Evolutionary conservation across 2,888 invertebrate species (phyloP).

Genomic region (Drosophila yooni): DNA sequence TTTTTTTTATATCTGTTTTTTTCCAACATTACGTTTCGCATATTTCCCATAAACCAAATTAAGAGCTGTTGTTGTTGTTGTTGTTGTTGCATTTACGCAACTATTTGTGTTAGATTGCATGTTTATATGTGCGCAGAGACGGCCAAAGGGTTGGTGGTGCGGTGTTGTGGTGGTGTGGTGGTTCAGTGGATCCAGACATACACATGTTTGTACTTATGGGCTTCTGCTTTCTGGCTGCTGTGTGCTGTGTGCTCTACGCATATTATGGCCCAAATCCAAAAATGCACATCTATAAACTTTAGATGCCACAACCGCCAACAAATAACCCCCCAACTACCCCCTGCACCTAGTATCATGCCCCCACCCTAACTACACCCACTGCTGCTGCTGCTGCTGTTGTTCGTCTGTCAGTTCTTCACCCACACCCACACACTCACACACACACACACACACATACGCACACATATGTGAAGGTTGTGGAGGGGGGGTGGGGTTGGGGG

Average conservation of each 20-base stretch:
- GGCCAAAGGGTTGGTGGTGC: not conserved
- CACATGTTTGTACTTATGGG: conserved; percentile 39
- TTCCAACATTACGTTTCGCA: conserved; percentile 62
- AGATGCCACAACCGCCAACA: not conserved
- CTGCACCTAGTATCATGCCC: not conserved
- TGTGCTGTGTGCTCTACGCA: conserved; percentile 18
- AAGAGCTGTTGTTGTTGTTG: conserved; percentile 50
- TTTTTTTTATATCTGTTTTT: conserved; percentile 35
- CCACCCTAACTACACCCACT: not conserved
- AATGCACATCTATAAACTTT: conserved; percentile 34
- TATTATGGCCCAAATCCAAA: conserved; percentile 30
- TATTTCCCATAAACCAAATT: conserved; percentile 78
- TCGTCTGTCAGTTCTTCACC: conserved; percentile 50
- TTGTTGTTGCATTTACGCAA: conserved; percentile 67
- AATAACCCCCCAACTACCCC: not conserved
- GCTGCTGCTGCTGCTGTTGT: conserved; percentile 4
- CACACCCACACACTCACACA: not conserved
- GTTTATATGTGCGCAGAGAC: conserved; percentile 17
- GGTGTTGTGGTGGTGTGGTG: not conserved
- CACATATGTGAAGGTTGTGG: not conserved
- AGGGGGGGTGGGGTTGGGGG: not conserved
- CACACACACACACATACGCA: no score
- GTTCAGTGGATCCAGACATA: not conserved
- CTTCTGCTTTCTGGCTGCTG: conserved; percentile 2
- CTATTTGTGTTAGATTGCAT: conserved; percentile 65